A percentile compares a stretch with the other conserved stretches of the same genome.
These are phyloP conservation scores for Gobio occitaniae DNA, from an alignment of 2,797 vertebrate species.

Conservation along the genomic window DNA sequence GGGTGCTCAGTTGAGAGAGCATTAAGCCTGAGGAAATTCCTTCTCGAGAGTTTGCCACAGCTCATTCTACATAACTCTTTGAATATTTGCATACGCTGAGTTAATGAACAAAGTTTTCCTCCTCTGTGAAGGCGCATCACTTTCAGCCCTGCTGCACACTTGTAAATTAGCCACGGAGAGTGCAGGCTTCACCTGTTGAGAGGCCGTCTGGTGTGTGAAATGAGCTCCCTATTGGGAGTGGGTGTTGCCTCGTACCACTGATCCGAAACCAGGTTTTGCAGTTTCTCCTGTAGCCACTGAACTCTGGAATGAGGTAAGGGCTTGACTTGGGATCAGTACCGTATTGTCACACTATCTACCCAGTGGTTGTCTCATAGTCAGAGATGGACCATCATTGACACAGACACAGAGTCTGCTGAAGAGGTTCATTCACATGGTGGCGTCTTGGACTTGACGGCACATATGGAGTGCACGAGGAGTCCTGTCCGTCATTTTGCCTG, in stretches of 20 bases:
- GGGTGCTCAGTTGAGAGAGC: slow-evolving; percentile 62
- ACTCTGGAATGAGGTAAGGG: neutral
- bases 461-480: slow-evolving; percentile 22
- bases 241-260: slow-evolving; percentile 45
- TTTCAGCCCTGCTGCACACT: slow-evolving; percentile 67
- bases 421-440: slow-evolving; percentile 38
- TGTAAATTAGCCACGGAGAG: slow-evolving; percentile 65
- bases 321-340: slow-evolving; percentile 42
- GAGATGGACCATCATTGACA: slow-evolving; percentile 53
- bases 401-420: slow-evolving; percentile 46
- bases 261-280: slow-evolving; percentile 49
- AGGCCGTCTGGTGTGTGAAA: slow-evolving; percentile 69
- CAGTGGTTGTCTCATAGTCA: slow-evolving; percentile 44
- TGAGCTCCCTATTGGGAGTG: slow-evolving; percentile 59
- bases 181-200: slow-evolving; percentile 64
- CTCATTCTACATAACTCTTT: slow-evolving; percentile 53
- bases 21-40: slow-evolving; percentile 56
- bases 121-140: slow-evolving; percentile 55
- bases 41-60: slow-evolving; percentile 34
- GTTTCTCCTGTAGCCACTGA: slow-evolving; percentile 15
- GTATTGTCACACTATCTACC: neutral
- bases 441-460: slow-evolving; percentile 1
- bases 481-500: slow-evolving; percentile 42
- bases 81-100: slow-evolving; percentile 54
- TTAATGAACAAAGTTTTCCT: slow-evolving; percentile 65